phyloP scores from a whole-genome alignment of 1,140 invertebrate genomes.

The Trichonephila clavata region DNA sequence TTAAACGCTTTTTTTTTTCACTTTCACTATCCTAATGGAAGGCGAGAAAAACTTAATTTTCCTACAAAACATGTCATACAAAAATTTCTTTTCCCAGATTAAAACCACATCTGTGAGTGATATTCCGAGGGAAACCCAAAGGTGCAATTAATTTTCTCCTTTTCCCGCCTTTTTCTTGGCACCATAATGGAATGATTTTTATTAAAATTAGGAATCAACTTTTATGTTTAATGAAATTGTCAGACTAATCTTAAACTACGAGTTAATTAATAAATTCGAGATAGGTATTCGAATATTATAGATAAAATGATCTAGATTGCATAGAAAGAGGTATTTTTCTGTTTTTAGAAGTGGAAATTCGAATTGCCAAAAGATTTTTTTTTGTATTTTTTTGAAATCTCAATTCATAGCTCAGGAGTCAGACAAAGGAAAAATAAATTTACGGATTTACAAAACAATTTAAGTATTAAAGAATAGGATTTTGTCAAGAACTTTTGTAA shows the following conservation, averaged over 20 bases:
- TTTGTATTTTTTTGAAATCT: no score
- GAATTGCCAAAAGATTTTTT: no score
- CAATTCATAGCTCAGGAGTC: no score
- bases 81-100: not conserved
- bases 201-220: slow-evolving; percentile 39
- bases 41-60: not conserved
- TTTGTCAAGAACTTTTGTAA: no score
- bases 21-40: not conserved
- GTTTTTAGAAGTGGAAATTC: no score
- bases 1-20: not conserved
- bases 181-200: slow-evolving; percentile 23
- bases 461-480: no score
- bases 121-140: not conserved
- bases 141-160: slow-evolving; percentile 31
- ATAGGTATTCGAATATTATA: no score
- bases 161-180: not conserved
- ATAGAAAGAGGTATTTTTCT: no score
- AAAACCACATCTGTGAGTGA: slow-evolving; percentile 1
- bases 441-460: no score
- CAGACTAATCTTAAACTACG: not conserved
- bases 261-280: not conserved
- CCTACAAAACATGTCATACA: slow-evolving; percentile 5
- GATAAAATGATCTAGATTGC: no score
- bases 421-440: no score
- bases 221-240: slow-evolving; percentile 15